These are phyloP conservation scores for Ammospiza nelsoni DNA, from an alignment of 2,113 vertebrate species.

Conservation along the genomic window DNA sequence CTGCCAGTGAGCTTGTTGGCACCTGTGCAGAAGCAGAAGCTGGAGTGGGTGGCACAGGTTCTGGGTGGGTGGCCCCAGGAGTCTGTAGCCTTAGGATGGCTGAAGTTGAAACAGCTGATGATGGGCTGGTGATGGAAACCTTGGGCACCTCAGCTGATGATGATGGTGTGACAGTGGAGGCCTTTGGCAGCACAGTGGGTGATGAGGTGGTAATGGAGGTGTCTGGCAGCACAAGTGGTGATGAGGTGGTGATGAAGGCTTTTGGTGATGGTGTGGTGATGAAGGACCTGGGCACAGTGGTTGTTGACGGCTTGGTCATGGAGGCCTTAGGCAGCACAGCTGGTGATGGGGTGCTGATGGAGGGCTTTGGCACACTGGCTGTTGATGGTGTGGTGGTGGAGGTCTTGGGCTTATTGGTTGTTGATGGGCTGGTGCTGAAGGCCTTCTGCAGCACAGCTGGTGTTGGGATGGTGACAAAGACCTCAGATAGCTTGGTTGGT, in stretches of 20 bases:
- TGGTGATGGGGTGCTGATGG: rapidly evolving
- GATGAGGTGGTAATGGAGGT: neutral
- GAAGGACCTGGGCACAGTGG: neutral
- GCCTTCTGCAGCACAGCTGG: neutral
- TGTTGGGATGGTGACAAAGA: neutral
- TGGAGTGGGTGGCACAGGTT: neutral
- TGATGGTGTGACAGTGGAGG: neutral
- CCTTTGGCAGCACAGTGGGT: rapidly evolving
- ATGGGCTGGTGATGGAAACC: neutral
- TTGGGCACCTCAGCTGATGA: neutral
- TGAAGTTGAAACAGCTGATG: neutral
- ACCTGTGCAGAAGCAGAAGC: neutral
- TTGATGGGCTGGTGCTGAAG: neutral
- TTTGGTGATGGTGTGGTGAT: rapidly evolving
- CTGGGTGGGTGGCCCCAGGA: neutral
- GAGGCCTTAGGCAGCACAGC: rapidly evolving
- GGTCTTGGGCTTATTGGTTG: rapidly evolving
- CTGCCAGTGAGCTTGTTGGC: neutral
- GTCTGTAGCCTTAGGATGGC: neutral
- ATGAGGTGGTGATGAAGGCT: rapidly evolving
- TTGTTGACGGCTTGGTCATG: rapidly evolving
- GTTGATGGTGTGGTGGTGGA: rapidly evolving
- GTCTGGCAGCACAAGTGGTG: neutral
- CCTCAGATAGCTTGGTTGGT: rapidly evolving
- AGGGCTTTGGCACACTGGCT: rapidly evolving